Evolutionary conservation across 2,888 invertebrate species (phyloP), one percentile per base, ranked within the genome.

Genomic region (Chymomyza amoena): DNA sequence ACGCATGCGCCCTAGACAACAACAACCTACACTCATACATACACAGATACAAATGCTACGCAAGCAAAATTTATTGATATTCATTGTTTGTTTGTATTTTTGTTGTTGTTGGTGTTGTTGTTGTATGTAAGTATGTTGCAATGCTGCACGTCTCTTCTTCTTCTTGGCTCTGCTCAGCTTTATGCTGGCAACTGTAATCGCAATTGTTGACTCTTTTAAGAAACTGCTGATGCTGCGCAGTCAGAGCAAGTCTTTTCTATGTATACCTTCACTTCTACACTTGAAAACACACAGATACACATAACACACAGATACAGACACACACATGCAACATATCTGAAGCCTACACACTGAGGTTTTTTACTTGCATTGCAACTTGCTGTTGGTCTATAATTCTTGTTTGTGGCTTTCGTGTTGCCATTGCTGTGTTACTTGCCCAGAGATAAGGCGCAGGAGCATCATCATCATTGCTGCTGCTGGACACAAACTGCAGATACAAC

Each of bases 331-430:
- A 64, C 28, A 56, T 28, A 39, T 45, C 45, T 56, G 54, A 45
- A 45, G 39, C 39, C 39, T 45, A 45, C 39, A 45, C 39, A 13
- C 13, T 45, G 39, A 45, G 39, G 54, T 45, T 32, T 65, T 61
- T 61, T 70, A 68, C 56, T 68, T 77, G 70, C 70, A 65, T 77
- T 76, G 86, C 86, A 86, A 83, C 84, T 84, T 82, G 83, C 84
- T 86, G 81, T 84, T 84, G 83, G 83, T 84, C 83, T 84, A 84
- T 84, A 84, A 84, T 84, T 84, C 84, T 87, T 86, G 87, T 84
- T 84, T 86, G 80, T 87, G 79, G 78, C 80, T 83, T 83, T 83
- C 84, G 78, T 79, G 83, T 77, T 68, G 78, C 76, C 16, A 32
- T 61, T 61, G 13, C 51, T 51, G 62, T 61, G 61, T 61, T 39